A percentile compares a stretch with the other conserved stretches of the same genome.
Conservation (phyloP, 2,888 invertebrate species). For the Sminthurides aquaticus region DNA sequence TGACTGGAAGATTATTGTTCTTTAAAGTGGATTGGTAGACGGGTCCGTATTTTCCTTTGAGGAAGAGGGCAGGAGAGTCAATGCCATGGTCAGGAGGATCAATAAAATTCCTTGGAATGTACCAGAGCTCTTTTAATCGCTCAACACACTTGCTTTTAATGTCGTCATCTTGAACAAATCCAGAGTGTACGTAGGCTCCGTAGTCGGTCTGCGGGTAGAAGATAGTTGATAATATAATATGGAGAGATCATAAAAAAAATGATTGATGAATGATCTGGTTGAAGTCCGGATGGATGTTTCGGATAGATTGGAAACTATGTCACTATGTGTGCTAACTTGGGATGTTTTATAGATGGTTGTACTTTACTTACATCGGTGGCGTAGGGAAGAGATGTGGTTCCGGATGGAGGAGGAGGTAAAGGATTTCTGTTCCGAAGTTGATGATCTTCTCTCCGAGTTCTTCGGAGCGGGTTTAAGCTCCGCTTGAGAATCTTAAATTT, state of each 20-base stretch:
- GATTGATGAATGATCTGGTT: too few relatives aligned
- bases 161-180: conserved; percentile 57
- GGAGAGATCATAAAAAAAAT: too few relatives aligned
- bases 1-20: conserved; percentile 26
- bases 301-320: too few relatives aligned
- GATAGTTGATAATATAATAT: neutral
- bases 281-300: too few relatives aligned
- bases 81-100: conserved; percentile 47
- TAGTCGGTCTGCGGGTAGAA: neutral
- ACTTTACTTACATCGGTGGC: neutral
- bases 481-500: conserved; percentile 47
- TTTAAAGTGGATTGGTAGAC: conserved; percentile 33
- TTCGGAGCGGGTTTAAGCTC: conserved; percentile 54
- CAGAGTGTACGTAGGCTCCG: conserved; percentile 34
- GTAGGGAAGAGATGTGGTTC: neutral
- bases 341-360: too few relatives aligned
- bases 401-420: conserved; percentile 1
- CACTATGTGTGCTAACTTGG: too few relatives aligned
- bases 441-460: conserved; percentile 47
- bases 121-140: conserved; percentile 59
- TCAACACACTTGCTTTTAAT: conserved; percentile 51
- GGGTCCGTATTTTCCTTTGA: conserved; percentile 65
- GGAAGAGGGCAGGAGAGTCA: conserved; percentile 59
- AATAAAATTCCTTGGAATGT: conserved; percentile 62
- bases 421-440: conserved; percentile 15